These are phyloP conservation scores for Plemyria rubiginata DNA, from an alignment of 2,888 invertebrate genomes.

Conservation along the genomic window DNA sequence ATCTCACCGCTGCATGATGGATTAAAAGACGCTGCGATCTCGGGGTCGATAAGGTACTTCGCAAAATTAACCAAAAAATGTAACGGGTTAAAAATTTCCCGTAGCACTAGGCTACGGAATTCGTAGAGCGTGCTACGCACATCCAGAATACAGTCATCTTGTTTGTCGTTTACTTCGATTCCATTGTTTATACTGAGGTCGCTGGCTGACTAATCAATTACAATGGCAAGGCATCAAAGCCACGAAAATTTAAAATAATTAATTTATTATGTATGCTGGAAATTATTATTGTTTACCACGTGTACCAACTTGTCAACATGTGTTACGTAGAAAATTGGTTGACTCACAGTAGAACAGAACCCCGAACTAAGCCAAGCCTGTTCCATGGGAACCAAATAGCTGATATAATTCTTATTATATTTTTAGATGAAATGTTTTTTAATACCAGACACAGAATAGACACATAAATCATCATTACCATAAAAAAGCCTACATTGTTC, in stretches of 20 bases:
- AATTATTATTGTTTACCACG: slow-evolving; percentile 9
- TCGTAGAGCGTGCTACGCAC: slow-evolving; percentile 46
- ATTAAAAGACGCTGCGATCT: slow-evolving; percentile 70
- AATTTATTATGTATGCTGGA: not conserved
- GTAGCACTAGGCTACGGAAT: slow-evolving; percentile 45
- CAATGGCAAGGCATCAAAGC: not conserved
- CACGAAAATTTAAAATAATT: not conserved
- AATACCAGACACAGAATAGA: too few species aligned
- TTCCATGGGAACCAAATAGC: too few species aligned
- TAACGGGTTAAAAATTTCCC: slow-evolving; percentile 26
- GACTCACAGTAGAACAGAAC: too few species aligned
- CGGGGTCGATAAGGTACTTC: slow-evolving; percentile 73
- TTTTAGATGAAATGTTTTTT: too few species aligned
- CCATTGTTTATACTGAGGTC: slow-evolving; percentile 26
- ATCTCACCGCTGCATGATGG: slow-evolving; percentile 64
- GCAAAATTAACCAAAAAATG: slow-evolving; percentile 45
- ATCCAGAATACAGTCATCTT: slow-evolving; percentile 9
- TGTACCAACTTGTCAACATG: slow-evolving; percentile 10
- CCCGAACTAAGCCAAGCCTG: too few species aligned
- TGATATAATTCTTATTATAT: too few species aligned
- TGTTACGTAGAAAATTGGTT: not conserved
- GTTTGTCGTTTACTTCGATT: slow-evolving; percentile 21
- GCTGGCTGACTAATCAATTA: slow-evolving; percentile 3
- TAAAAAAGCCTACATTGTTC: too few species aligned
- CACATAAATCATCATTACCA: too few species aligned